Evolutionary conservation across 1,140 invertebrate genomes (phyloP), one percentile per base, ranked within the genome.

Genomic region (Amphibalanus amphitrite): DNA sequence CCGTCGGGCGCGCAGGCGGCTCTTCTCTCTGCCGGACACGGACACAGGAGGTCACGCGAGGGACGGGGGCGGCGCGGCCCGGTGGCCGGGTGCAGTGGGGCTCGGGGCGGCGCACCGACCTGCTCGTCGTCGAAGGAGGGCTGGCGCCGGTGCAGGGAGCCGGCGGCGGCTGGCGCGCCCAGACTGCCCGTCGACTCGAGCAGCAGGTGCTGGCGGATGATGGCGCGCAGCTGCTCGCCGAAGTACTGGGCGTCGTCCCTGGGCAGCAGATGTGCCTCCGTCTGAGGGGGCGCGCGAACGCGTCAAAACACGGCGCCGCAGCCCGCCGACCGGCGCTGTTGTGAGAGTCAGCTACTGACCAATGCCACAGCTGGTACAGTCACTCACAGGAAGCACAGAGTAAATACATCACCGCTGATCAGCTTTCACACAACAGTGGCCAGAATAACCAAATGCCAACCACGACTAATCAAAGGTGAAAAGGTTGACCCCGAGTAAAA

Each of bases 231-330:
- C 65, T 28, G 65, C n/a, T 67, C 28, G 23, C n/a, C 26, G 28
- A 67, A 67, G 28, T 28, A 67, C 65, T 67, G 65, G 3, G 65
- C 65, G 28, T 67, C 65, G 65, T 67, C 65, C 23, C 65, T n/a
- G n/a, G 65, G 65, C 28, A 67, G 28, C 28, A 67, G 65, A 17
- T 67, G 65, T 3, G 65, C 65, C 65, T 67, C 65, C 23, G 28
- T 67, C 65, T 67, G 65, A 8, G n/a, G 26, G 17, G 0, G 28
- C 3, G 3, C 23, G 8, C 65, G 26, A 6, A 67, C 65, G 28
- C n/a, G 28, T 59, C 65, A 67, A 15, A 38, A 4, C 4, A 38
- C 33, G 33, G 33, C 4, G 33, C 4, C 33, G 33, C 13, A n/a
- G n/a, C n/a, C n/a, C n/a, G n/a, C n/a, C n/a, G n/a, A n/a, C n/a